Base-by-base conservation (phyloP, 2,888 invertebrate species). In the Asteroscopus sphinx region DNA sequence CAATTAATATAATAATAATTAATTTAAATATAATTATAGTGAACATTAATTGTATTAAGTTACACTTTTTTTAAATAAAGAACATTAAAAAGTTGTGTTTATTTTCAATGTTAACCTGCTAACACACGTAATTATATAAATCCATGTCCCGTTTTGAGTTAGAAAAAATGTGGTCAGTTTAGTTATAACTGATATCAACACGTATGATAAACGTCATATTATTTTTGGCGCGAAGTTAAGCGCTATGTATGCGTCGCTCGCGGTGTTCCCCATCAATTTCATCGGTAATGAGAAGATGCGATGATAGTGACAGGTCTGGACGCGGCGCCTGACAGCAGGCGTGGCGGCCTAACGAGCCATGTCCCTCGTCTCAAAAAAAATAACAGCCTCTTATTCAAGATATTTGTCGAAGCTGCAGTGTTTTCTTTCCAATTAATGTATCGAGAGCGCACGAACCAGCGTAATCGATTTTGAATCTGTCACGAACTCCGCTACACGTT, bases 361-460 rank as follows among this genome's bases (percentile, higher is more conserved):
- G 81, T 81, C 78, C 68, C 66, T 68, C 42, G 54, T 60, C 53
- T 60, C 55, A 42, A 71, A 62, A 71, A 78, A 74, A 72, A 73
- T 53, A 67, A 68, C 73, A 68, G 55, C 61, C 66, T 70, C 76
- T 83, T 75, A 77, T 77, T 84, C 81, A 68, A 86, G 85, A 86
- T 86, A 86, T 87, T 84, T 83, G 85, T 85, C 82, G 82, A 73
- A 60, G 56, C 61, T 74, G 76, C 76, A 70, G 77, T 75, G 79
- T 79, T 81, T 77, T 81, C 80, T 81, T 82, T 87, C 91, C 92
- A 92, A 92, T 92, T 92, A 92, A 83, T 76, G 86, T 79, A 82
- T 83, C 81, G 83, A 79, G 82, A 79, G 81, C 84, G 80, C 90
- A 90, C 91, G 90, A 89, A 78, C 79, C 76, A 68, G 63, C 76